Conservation (phyloP, 2,797 vertebrate species). For the Poeciliopsis infans region DNA sequence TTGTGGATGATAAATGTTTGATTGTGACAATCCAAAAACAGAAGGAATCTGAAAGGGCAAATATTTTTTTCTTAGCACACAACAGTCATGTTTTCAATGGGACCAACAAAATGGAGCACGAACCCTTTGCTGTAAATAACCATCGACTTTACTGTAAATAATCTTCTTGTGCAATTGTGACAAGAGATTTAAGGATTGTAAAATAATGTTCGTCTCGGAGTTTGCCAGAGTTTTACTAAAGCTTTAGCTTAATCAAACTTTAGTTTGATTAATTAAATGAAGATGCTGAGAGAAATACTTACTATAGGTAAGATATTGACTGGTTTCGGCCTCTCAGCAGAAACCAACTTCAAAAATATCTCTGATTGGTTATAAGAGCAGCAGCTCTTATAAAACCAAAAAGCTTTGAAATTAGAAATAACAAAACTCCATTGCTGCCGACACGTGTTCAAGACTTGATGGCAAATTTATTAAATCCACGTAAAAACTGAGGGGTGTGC, state of each 20-base stretch:
- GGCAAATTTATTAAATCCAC: slow-evolving; percentile 2
- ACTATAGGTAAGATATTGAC: neutral
- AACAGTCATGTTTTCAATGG: neutral
- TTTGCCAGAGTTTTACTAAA: neutral
- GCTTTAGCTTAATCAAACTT: too few relatives aligned
- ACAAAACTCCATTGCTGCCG: neutral
- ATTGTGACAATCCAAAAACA: neutral
- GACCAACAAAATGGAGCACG: neutral
- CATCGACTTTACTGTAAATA: neutral
- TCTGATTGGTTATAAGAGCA: neutral
- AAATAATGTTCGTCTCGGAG: neutral
- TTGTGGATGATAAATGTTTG: neutral
- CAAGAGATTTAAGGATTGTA: neutral
- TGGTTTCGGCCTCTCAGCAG: neutral
- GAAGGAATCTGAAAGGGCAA: neutral
- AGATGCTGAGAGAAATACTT: neutral
- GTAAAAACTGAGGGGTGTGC: neutral
- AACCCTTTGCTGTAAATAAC: neutral
- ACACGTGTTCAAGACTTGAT: neutral
- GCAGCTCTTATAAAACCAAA: neutral
- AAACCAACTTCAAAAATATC: neutral
- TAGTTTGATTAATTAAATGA: neutral
- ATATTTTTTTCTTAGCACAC: neutral
- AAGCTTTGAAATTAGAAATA: neutral
- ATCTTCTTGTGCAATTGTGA: neutral